A percentile compares a stretch with the other conserved stretches of the same genome.
Conservation (phyloP, 1,140 invertebrate genomes). For the Chionoecetes opilio region DNA sequence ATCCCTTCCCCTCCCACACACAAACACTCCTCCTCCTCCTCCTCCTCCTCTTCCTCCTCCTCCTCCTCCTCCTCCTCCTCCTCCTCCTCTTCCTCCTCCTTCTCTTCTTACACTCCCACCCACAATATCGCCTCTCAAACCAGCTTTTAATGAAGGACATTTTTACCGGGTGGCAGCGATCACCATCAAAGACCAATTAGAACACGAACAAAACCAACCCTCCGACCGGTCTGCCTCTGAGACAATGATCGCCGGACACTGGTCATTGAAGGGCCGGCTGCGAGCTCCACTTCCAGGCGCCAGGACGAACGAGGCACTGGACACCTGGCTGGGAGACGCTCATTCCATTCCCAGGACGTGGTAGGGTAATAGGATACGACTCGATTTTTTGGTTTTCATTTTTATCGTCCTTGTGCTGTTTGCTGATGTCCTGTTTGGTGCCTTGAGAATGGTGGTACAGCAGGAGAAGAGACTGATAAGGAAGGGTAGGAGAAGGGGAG, state of each 20-base stretch:
- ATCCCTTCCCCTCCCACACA: no score
- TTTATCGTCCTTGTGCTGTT: no score
- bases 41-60: background rate
- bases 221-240: slow-evolving; percentile 59
- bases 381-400: background rate
- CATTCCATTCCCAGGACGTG: background rate
- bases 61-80: background rate
- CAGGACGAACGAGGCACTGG: slow-evolving; percentile 9
- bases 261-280: slow-evolving; percentile 70
- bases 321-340: background rate
- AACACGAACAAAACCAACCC: slow-evolving; percentile 55
- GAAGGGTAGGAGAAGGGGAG: no score
- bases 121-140: background rate
- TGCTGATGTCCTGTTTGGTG: no score
- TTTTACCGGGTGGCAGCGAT: slow-evolving; percentile 56
- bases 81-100: background rate
- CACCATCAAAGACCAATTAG: slow-evolving; percentile 76
- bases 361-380: background rate
- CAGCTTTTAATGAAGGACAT: slow-evolving; percentile 66
- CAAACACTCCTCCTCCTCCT: background rate
- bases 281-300: background rate
- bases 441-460: no score
- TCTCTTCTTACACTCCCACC: background rate
- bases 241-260: slow-evolving; percentile 64
- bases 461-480: no score